phyloP scores from a whole-genome alignment of 37 sponge, comb jelly and placozoan genomes.

The Petrosia ficiformis region DNA sequence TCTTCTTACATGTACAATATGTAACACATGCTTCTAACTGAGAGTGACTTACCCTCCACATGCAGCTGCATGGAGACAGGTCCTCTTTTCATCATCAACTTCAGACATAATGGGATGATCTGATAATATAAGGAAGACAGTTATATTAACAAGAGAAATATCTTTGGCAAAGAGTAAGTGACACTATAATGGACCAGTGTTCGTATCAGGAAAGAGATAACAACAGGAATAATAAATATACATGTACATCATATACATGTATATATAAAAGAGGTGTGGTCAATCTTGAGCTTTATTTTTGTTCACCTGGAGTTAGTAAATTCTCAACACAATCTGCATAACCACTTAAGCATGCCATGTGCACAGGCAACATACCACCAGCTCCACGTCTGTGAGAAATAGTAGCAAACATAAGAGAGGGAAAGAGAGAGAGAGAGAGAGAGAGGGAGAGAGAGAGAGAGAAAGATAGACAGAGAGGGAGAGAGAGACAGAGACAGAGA shows the following conservation, averaged over 20 bases:
- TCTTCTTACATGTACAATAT: no score
- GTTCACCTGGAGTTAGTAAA: slow-evolving; percentile 49
- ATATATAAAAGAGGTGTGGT: no score
- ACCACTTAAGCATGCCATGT: slow-evolving; percentile 90
- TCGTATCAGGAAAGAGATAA: no score
- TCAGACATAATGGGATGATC: slow-evolving; percentile 32
- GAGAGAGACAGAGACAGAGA: slow-evolving; percentile 8
- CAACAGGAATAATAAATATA: no score
- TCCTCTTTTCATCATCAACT: slow-evolving; percentile 60
- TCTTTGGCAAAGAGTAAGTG: no score
- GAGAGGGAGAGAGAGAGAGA: slow-evolving; percentile 1
- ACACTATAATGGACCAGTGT: no score
- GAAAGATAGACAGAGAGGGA: slow-evolving; percentile 20
- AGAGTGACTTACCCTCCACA: slow-evolving; percentile 78
- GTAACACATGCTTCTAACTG: no score
- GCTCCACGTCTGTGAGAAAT: slow-evolving; percentile 42
- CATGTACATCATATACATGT: no score
- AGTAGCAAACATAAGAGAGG: slow-evolving; percentile 1
- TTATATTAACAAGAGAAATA: neutral
- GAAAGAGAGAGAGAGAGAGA: slow-evolving; percentile 11
- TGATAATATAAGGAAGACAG: neutral
- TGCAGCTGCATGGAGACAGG: slow-evolving; percentile 89
- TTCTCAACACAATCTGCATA: slow-evolving; percentile 83
- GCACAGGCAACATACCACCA: slow-evolving; percentile 82
- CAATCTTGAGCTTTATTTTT: neutral